A percentile compares a stretch with the other conserved stretches of the same genome.
Evolutionary conservation across 2,113 vertebrate species (phyloP).

Genomic region (Oxyruncus cristatus): DNA sequence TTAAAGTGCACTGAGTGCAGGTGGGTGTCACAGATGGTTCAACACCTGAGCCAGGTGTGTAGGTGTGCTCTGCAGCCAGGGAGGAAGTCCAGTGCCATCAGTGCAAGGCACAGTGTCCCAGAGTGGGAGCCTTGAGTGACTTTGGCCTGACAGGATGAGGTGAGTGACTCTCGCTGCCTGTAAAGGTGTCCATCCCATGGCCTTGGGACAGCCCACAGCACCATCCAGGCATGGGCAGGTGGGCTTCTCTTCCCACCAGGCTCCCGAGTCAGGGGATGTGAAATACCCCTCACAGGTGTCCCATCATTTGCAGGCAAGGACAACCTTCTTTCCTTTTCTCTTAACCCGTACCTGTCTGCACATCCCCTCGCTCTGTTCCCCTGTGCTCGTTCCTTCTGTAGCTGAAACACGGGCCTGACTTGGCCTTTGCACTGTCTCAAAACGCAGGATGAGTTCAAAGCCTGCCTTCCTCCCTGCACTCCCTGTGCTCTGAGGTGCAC

Average conservation of each 20-base stretch:
- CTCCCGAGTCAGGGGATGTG: neutral
- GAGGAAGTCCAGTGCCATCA: neutral
- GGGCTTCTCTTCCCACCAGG: neutral
- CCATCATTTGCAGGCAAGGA: neutral
- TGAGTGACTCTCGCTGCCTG: neutral
- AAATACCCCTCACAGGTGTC: neutral
- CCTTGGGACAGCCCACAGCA: neutral
- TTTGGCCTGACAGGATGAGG: neutral
- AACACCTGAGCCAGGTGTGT: neutral
- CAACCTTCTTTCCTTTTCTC: neutral
- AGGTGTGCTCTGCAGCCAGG: neutral
- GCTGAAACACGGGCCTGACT: rapidly evolving
- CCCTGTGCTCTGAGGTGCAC: neutral
- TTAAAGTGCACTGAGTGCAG: neutral
- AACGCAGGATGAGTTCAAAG: neutral
- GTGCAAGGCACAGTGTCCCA: neutral
- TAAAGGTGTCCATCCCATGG: rapidly evolving
- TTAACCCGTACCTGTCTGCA: neutral
- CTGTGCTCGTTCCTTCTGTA: neutral
- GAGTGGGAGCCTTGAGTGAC: neutral
- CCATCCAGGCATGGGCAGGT: neutral
- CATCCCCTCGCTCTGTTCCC: rapidly evolving
- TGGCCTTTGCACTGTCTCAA: neutral
- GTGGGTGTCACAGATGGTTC: neutral
- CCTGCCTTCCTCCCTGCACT: neutral